A percentile compares a stretch with the other conserved stretches of the same genome.
phyloP scores from a whole-genome alignment of 1,140 invertebrate species.

The Scaptomyza graminum region DNA sequence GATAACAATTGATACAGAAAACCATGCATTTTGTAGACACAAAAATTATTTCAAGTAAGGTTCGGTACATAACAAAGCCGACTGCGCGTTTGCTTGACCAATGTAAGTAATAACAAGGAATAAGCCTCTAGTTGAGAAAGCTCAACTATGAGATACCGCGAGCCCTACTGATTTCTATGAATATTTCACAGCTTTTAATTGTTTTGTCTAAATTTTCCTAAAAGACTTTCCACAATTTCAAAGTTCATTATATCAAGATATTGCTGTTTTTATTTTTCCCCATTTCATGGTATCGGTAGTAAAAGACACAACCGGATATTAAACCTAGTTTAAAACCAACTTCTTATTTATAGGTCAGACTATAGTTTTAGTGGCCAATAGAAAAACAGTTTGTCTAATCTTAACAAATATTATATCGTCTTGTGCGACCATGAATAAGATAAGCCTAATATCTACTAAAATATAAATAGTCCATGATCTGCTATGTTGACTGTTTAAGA shows the following conservation, averaged over 20 bases:
- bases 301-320: slow-evolving; percentile 32
- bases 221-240: too few relatives aligned
- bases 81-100: not conserved
- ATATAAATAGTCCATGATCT: slow-evolving; percentile 56
- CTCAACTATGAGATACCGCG: too few relatives aligned
- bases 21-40: slow-evolving; percentile 21
- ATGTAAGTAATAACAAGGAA: slow-evolving; percentile 14
- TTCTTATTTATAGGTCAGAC: slow-evolving; percentile 13
- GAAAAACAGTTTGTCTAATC: slow-evolving; percentile 53
- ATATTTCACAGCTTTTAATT: too few relatives aligned
- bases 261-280: too few relatives aligned
- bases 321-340: slow-evolving; percentile 25
- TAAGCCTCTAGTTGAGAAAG: too few relatives aligned
- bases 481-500: slow-evolving; percentile 1
- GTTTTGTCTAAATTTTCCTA: too few relatives aligned
- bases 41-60: slow-evolving; percentile 43
- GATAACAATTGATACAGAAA: slow-evolving; percentile 44
- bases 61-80: not conserved
- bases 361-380: not conserved
- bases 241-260: too few relatives aligned
- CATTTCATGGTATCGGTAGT: too few relatives aligned
- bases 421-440: slow-evolving; percentile 40
- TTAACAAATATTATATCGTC: slow-evolving; percentile 34
- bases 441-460: slow-evolving; percentile 27
- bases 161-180: too few relatives aligned